Conservation (phyloP, 2,888 invertebrate species). For the Tetanocera ferruginea region DNA sequence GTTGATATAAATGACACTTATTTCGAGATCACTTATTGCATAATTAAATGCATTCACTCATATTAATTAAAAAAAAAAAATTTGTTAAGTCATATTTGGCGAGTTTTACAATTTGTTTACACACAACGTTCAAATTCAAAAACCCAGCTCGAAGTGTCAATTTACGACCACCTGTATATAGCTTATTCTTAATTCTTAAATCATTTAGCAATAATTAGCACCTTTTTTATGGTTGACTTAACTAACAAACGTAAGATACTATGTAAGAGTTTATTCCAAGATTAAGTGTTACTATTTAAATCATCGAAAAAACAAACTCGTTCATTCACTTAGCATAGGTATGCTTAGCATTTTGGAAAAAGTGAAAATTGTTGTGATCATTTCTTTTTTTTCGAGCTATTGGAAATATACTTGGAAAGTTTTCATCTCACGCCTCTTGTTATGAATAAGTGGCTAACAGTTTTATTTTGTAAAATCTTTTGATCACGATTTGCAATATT, state of each 20-base stretch:
- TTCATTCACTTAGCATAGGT: conserved; percentile 32
- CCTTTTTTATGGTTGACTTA: conserved; percentile 27
- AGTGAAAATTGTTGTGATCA: conserved; percentile 44
- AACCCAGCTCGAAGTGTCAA: too few species aligned
- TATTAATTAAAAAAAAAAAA: too few species aligned
- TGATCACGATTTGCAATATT: conserved; percentile 54
- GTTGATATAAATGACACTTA: too few species aligned
- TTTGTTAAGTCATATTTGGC: too few species aligned
- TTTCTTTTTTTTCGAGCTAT: conserved; percentile 47
- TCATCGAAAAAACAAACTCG: conserved; percentile 29
- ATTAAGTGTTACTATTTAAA: conserved; percentile 6
- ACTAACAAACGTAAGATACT: too few species aligned
- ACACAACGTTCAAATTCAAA: too few species aligned
- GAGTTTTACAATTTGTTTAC: too few species aligned
- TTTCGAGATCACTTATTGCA: too few species aligned
- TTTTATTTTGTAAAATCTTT: conserved; percentile 50
- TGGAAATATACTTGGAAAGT: conserved; percentile 59
- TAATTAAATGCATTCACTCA: too few species aligned
- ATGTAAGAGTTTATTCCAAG: not conserved
- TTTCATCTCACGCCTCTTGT: conserved; percentile 37
- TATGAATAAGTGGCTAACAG: conserved; percentile 29
- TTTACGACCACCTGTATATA: too few species aligned
- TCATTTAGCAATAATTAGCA: conserved; percentile 39
- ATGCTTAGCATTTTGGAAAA: conserved; percentile 7
- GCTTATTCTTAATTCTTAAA: too few species aligned